A percentile compares a stretch with the other conserved stretches of the same genome.
Evolutionary conservation across 1,140 invertebrate species (phyloP).

Genomic region (Trissolcus basalis): DNA sequence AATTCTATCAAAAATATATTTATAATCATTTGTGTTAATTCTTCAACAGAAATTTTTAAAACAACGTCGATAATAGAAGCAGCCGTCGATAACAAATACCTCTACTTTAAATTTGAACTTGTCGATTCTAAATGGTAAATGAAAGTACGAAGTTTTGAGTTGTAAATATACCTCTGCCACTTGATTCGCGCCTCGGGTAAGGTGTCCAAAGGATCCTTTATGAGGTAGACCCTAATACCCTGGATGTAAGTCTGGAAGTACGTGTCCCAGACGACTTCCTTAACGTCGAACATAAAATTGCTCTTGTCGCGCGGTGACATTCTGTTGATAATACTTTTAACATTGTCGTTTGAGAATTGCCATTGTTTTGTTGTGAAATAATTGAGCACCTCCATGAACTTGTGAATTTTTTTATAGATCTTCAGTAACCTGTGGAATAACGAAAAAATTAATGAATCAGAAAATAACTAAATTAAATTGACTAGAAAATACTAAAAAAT

Average conservation of each 20-base stretch:
- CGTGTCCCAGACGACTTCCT: constrained; percentile 78
- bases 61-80: too few relatives aligned
- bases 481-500: too few relatives aligned
- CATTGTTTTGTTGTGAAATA: constrained; percentile 81
- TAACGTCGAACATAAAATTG: constrained; percentile 83
- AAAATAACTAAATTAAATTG: too few relatives aligned
- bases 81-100: too few relatives aligned
- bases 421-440: constrained; percentile 79
- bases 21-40: too few relatives aligned
- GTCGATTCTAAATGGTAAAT: too few relatives aligned
- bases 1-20: too few relatives aligned
- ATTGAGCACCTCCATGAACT: constrained; percentile 81
- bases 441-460: constrained; percentile 5
- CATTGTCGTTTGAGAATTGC: constrained; percentile 78
- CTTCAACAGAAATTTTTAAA: too few relatives aligned
- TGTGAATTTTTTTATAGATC: constrained; percentile 83
- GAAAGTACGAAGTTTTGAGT: too few relatives aligned
- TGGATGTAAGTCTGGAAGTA: constrained; percentile 78
- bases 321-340: constrained; percentile 78
- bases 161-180: constrained; percentile 72
- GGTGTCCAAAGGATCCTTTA: constrained; percentile 80
- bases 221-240: constrained; percentile 78
- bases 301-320: constrained; percentile 80
- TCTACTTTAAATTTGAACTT: too few relatives aligned
- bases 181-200: constrained; percentile 75